Base-by-base conservation (phyloP, 2,113 vertebrate species). In the Elachura formosa region DNA sequence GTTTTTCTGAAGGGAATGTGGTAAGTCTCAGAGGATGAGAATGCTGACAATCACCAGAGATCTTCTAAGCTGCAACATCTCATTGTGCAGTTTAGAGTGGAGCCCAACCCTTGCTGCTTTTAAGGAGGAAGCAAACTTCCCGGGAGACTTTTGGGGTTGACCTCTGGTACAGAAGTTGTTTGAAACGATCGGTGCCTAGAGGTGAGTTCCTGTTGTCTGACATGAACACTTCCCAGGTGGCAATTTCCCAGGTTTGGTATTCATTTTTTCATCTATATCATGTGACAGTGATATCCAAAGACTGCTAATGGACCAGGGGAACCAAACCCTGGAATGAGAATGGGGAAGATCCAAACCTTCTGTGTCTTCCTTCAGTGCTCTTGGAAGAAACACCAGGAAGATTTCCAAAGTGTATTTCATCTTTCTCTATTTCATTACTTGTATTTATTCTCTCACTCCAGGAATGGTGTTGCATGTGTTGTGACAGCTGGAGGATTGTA, bases 271-370 rank as follows among this genome's bases (percentile, higher is more conserved):
- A 81, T 13, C 14, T 46, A 1, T 62, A 11, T 75, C 15, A 5
- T 1, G 2, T 40, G 58, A 11, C 54, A 72, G 36, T 0, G 0
- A 56, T 9, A 28, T 21, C 52, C 36, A n/a, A 68, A 62, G 28
- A 23, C 55, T 89, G 31, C n/a, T 52, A 9, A 72, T 38, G 43
- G 52, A 59, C 12, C 28, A 11, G 25, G 21, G 26, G 11, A 84
- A 20, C 33, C 26, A 80, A 72, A 61, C 12, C 29, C 66, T 69
- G 59, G 31, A 69, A 69, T 24, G 33, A 71, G 63, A 87, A 58
- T 33, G 6, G 17, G 34, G 18, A 61, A 26, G 18, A 62, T 41
- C 7, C 56, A 72, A 72, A 71, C 0, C 0, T 45, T 92, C 22
- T n/a, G 4, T 75, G 34, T 72, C 64, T 89, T 87, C 43, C 38